Evolutionary conservation across 2,113 vertebrate species (phyloP).

Genomic region (Nesoenas mayeri): DNA sequence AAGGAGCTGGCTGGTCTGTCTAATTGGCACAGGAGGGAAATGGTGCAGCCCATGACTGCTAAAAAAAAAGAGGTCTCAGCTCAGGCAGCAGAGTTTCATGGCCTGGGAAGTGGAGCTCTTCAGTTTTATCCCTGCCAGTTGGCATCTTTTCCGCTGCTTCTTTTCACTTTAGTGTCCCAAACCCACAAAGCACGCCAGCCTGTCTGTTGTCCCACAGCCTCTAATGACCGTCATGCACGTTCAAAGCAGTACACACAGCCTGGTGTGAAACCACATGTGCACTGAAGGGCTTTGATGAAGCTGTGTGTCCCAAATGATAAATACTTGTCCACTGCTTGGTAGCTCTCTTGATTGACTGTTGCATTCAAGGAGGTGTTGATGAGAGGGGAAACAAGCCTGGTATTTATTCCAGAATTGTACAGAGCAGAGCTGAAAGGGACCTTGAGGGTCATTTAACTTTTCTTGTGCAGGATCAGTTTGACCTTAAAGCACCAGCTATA

Average conservation of each 20-base stretch:
- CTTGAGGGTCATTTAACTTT: background rate
- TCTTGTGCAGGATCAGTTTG: background rate
- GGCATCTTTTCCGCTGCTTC: background rate
- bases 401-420: background rate
- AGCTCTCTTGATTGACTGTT: background rate
- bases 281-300: background rate
- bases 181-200: background rate
- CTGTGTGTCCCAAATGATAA: background rate
- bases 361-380: background rate
- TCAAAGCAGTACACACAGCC: accelerated
- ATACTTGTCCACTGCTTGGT: background rate
- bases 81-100: accelerated
- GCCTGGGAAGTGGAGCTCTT: background rate
- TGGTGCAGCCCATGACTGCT: background rate
- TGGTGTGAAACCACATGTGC: background rate
- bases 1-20: background rate
- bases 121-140: background rate
- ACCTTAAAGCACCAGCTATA: background rate
- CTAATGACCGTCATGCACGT: accelerated
- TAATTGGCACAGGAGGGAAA: background rate
- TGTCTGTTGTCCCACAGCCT: background rate
- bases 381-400: background rate
- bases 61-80: background rate
- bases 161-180: background rate
- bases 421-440: background rate